These are phyloP conservation scores for Tromatobia lineatoria DNA, from an alignment of 2,888 invertebrate genomes.

Conservation along the genomic window DNA sequence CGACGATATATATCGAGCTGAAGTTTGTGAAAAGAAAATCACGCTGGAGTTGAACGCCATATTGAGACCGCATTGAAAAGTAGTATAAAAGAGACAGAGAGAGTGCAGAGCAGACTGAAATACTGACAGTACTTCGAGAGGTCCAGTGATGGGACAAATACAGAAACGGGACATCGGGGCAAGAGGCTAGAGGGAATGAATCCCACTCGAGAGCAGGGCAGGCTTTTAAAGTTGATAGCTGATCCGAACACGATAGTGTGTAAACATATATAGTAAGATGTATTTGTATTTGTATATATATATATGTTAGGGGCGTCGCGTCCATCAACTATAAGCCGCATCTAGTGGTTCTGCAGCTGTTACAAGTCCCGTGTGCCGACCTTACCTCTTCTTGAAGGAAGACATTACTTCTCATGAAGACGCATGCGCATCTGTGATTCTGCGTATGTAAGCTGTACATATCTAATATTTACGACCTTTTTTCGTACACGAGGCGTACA, in stretches of 20 bases:
- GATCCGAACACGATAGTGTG: constrained; percentile 1
- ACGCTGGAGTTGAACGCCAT: not conserved
- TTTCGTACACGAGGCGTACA: no score
- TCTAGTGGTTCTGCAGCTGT: no score
- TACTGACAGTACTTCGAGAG: constrained; percentile 15
- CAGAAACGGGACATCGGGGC: not conserved
- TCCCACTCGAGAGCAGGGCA: constrained; percentile 19
- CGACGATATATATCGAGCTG: not conserved
- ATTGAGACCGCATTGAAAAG: not conserved
- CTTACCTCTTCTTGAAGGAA: no score
- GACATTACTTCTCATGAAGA: no score
- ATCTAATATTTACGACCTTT: no score
- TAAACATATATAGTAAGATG: no score
- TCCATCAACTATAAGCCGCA: no score
- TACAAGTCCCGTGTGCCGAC: no score
- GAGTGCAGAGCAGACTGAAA: constrained; percentile 6
- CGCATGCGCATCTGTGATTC: no score
- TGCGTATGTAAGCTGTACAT: no score
- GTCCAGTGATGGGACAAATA: constrained; percentile 33
- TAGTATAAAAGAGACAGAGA: not conserved
- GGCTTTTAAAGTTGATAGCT: constrained; percentile 58
- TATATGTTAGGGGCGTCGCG: no score
- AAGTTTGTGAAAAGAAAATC: not conserved
- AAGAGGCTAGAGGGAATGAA: constrained; percentile 23
- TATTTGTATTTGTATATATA: no score